Conservation (phyloP, 2,113 vertebrate genomes). For the Pseudorasbora parva region DNA sequence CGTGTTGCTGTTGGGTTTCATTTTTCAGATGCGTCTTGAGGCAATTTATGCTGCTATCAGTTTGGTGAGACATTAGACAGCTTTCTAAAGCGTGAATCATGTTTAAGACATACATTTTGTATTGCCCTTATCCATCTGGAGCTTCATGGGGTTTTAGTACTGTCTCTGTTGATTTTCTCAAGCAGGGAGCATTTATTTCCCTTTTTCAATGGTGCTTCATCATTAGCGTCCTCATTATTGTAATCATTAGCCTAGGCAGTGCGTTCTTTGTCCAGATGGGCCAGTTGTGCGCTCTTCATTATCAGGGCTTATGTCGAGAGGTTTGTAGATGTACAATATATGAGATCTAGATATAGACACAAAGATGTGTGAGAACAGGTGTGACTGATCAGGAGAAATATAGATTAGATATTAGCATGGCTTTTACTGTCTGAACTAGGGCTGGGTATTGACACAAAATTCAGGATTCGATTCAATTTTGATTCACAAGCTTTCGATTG, state of each 20-base stretch:
- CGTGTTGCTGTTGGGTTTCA: background rate
- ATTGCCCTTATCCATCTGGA: background rate
- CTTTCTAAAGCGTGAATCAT: constrained; percentile 25
- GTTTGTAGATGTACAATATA: background rate
- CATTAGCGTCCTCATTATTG: background rate
- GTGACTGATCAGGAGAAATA: constrained; percentile 17
- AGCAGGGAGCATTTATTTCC: constrained; percentile 46
- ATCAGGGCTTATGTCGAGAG: background rate
- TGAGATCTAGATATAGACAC: background rate
- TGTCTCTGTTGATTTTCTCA: constrained; percentile 47
- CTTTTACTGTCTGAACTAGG: background rate
- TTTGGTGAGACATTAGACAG: background rate
- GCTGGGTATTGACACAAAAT: too few species aligned
- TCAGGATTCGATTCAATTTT: too few species aligned
- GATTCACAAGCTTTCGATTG: too few species aligned
- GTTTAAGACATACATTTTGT: background rate
- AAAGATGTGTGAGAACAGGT: background rate
- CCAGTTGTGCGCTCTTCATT: background rate
- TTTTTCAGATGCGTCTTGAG: constrained; percentile 2
- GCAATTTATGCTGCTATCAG: constrained; percentile 10
- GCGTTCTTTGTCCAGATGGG: background rate
- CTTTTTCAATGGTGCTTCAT: constrained; percentile 12
- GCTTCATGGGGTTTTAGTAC: constrained; percentile 26
- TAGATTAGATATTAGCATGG: constrained; percentile 8
- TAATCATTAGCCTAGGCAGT: background rate